These are phyloP conservation scores for Taxidea taxus DNA, from an alignment of 2,113 vertebrate genomes.

Conservation along the genomic window DNA sequence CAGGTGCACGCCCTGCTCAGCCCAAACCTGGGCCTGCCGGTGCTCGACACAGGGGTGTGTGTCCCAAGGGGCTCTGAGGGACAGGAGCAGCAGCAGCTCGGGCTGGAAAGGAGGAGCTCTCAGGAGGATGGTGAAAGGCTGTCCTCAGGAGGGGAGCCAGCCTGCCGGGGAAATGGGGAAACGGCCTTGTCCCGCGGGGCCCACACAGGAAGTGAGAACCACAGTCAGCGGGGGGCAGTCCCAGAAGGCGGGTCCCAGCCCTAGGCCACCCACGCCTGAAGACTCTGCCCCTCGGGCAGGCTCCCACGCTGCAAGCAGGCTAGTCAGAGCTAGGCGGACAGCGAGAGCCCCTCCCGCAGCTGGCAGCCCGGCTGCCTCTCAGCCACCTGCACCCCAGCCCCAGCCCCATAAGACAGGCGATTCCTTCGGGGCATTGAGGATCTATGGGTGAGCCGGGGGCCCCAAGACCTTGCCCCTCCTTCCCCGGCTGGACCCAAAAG, in stretches of 20 bases:
- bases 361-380: fast-evolving
- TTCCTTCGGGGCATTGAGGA: neutral
- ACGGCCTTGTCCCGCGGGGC: no score
- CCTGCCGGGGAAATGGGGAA: no score
- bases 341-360: neutral
- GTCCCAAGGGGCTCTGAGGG: neutral
- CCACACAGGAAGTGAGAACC: neutral
- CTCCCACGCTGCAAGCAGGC: neutral
- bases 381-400: neutral
- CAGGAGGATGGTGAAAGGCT: neutral
- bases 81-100: no score
- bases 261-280: neutral
- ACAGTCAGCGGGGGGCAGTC: fast-evolving
- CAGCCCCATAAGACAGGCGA: no score
- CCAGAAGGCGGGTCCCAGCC: neutral
- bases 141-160: neutral
- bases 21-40: fast-evolving
- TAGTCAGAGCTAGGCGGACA: neutral
- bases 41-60: fast-evolving
- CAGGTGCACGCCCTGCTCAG: neutral
- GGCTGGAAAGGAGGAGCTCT: neutral
- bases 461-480: no score
- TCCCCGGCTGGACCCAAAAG: neutral
- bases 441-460: neutral
- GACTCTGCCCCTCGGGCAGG: neutral